Conservation (phyloP, 1,140 invertebrate genomes). For the Ceratitis capitata region DNA sequence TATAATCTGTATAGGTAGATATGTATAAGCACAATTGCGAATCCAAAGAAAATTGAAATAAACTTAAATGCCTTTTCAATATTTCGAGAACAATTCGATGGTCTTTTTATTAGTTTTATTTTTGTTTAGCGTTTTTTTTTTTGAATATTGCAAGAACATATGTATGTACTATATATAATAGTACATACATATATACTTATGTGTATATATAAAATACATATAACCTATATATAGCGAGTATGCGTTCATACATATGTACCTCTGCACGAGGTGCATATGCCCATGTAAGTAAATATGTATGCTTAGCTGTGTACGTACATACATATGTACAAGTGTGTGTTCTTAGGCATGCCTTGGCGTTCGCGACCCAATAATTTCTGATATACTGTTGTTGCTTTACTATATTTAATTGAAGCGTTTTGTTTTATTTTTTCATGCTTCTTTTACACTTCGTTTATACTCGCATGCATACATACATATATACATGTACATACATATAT, state of each 20-base stretch:
- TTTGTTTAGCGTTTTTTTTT: too few species aligned
- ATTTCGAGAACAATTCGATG: too few species aligned
- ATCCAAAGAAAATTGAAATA: background rate
- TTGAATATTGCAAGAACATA: too few species aligned
- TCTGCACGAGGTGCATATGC: background rate
- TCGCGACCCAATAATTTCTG: conserved; percentile 26
- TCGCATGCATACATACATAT: too few species aligned
- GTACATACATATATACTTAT: background rate
- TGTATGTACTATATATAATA: background rate
- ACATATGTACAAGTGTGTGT: background rate
- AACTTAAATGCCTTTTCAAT: background rate
- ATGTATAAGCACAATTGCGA: background rate
- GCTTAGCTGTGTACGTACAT: background rate
- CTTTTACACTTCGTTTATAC: background rate
- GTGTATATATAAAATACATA: background rate
- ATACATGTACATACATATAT: too few species aligned
- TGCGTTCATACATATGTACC: background rate
- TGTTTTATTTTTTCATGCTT: background rate
- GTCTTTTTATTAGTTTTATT: too few species aligned
- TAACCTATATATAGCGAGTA: too few species aligned
- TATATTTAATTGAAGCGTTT: conserved; percentile 10
- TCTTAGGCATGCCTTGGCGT: conserved; percentile 15
- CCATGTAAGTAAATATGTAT: background rate
- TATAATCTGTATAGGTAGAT: too few species aligned
- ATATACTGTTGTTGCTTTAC: conserved; percentile 18